A percentile compares a stretch with the other conserved stretches of the same genome.
Conservation (phyloP, 2,888 invertebrate species). For the Capitulum mitella region DNA sequence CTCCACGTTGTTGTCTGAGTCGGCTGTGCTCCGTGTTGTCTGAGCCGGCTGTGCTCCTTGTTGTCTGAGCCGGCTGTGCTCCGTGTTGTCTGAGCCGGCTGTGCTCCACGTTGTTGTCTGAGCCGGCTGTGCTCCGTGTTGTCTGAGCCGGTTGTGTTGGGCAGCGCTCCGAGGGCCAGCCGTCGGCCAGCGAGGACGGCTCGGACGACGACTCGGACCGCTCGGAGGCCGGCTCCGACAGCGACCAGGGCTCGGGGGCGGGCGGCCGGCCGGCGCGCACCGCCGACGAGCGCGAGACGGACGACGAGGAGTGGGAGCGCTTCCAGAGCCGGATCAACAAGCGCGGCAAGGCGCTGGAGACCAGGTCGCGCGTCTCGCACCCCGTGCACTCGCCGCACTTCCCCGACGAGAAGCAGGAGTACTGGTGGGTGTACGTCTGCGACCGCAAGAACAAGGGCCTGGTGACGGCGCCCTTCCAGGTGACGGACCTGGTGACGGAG, state of each 20-base stretch:
- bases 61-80: too few relatives aligned
- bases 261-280: background rate
- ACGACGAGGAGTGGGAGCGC: slow-evolving; percentile 89
- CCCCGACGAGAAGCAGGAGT: slow-evolving; percentile 93
- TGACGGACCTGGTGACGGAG: slow-evolving; percentile 79
- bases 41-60: too few relatives aligned
- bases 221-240: slow-evolving; percentile 11
- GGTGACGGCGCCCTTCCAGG: slow-evolving; percentile 84
- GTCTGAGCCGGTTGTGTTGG: background rate
- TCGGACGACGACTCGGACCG: slow-evolving; percentile 30
- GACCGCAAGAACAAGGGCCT: slow-evolving; percentile 88
- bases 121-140: too few relatives aligned
- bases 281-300: slow-evolving; percentile 45
- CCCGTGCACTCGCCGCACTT: slow-evolving; percentile 95
- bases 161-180: slow-evolving; percentile 1
- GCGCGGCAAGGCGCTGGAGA: slow-evolving; percentile 76
- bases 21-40: too few relatives aligned
- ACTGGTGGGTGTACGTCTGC: slow-evolving; percentile 99
- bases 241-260: slow-evolving; percentile 18
- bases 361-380: slow-evolving; percentile 88
- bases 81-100: too few relatives aligned
- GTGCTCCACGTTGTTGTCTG: too few relatives aligned
- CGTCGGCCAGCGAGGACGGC: slow-evolving; percentile 19
- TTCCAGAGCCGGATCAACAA: slow-evolving; percentile 81
- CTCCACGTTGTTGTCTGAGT: too few relatives aligned